Base-by-base conservation (phyloP, 1,140 invertebrate species). In the Hypsibius dujardini region DNA sequence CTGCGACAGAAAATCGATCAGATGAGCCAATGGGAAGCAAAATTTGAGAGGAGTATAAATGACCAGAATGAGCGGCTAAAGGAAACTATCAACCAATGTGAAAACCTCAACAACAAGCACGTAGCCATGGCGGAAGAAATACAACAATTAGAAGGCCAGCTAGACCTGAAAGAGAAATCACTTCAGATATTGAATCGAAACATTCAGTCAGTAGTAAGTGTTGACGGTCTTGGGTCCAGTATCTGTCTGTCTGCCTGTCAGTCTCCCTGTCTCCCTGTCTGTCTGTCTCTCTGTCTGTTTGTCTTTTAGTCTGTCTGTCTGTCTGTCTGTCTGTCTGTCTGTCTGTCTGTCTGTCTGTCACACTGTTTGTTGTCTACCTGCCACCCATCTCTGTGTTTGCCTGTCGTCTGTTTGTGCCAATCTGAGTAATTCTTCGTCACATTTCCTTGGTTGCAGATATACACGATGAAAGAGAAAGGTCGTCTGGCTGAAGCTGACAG, bases 31-130 rank as follows among this genome's bases (percentile, higher is more conserved):
- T n/a, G n/a, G n/a, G 50, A 56, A n/a, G 7, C 7, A n/a, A 56
- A 56, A n/a, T 56, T 56, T n/a, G 50, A 56, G 50, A 56, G n/a
- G 50, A 56, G n/a, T n/a, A 56, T 56, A n/a, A 56, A 56, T 12
- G 50, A 7, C n/a, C 50, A 56, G 50, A 56, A 56, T n/a, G 50
- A 56, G n/a, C 50, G 50, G 50, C n/a, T 56, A n/a, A 56, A 56
- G n/a, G 50, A 56, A 56, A 56, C 50, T 7, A n/a, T 56, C 7
- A 56, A 56, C n/a, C 50, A 56, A n/a, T 56, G 50, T 56, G 50
- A 56, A 56, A 56, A 56, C 7, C n/a, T 56, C 7, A 56, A 56
- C n/a, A 56, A 56, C 7, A n/a, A 56, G n/a, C 50, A 56, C 50
- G 50, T 56, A n/a, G 50, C 7, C 50, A 56, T 56, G 0, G 50